Percentiles rank a stretch among this genome's conserved stretches.
Evolutionary conservation across 2,888 invertebrate genomes (phyloP).

Genomic region (Aphrophora alni): DNA sequence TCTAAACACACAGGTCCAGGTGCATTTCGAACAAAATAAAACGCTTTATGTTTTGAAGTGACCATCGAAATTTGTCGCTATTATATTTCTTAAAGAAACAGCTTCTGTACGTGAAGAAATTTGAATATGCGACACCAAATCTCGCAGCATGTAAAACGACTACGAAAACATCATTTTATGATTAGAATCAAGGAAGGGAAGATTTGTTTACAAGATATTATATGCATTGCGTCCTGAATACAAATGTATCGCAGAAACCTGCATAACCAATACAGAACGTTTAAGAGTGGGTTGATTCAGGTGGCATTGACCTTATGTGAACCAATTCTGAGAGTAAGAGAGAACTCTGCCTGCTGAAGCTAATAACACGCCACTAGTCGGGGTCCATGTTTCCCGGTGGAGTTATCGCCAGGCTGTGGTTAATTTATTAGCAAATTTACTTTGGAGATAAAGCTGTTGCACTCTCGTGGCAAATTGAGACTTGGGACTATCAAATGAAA

Average conservation of each 20-base stretch:
- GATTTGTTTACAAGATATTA: neutral
- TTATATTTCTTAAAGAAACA: neutral
- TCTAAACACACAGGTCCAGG: too few species aligned
- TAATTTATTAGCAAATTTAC: too few species aligned
- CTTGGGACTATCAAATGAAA: too few species aligned
- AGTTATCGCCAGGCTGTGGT: neutral
- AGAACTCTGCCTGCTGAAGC: neutral
- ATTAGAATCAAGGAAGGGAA: neutral
- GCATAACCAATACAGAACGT: slow-evolving; percentile 6
- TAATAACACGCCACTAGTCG: neutral
- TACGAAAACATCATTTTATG: neutral
- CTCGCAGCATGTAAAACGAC: too few species aligned
- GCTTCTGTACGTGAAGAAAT: neutral
- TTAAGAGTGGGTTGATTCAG: neutral
- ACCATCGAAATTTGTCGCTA: neutral
- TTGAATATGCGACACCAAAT: neutral
- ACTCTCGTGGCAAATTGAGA: too few species aligned
- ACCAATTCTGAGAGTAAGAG: neutral
- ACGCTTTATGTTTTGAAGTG: too few species aligned
- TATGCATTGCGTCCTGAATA: neutral
- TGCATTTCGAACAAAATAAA: too few species aligned
- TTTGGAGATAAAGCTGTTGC: too few species aligned
- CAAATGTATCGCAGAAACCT: neutral
- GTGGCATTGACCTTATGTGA: neutral
- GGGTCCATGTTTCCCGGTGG: neutral